These are phyloP conservation scores for Sparus aurata DNA, from an alignment of 2,797 vertebrate genomes.

Conservation along the genomic window DNA sequence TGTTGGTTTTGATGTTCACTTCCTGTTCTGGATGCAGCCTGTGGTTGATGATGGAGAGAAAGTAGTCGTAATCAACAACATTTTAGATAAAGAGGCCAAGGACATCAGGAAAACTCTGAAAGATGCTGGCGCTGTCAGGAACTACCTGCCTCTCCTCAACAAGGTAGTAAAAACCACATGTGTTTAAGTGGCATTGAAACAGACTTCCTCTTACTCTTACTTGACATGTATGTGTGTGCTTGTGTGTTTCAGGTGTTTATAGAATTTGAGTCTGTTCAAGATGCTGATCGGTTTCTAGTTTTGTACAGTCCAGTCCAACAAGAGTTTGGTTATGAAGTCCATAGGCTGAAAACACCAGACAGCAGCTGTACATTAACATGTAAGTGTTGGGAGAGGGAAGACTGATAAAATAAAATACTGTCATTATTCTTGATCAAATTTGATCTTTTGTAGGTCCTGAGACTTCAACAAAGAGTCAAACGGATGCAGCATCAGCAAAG, in stretches of 20 bases:
- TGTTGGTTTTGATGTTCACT: background rate
- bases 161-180: slow-evolving; percentile 54
- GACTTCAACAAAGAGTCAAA: background rate
- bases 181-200: background rate
- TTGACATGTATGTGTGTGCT: no score
- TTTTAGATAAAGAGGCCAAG: no score
- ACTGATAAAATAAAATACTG: background rate
- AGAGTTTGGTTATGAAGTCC: slow-evolving; percentile 9
- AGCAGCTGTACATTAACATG: fast-evolving
- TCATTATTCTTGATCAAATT: background rate
- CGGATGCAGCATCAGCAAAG: background rate
- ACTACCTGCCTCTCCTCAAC: slow-evolving; percentile 72
- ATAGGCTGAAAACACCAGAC: slow-evolving; percentile 23
- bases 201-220: background rate
- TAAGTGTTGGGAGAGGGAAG: slow-evolving; percentile 32
- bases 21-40: slow-evolving; percentile 8
- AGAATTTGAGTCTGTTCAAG: slow-evolving; percentile 34
- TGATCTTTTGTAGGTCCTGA: background rate
- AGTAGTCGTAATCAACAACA: slow-evolving; percentile 49
- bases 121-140: no score
- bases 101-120: slow-evolving; percentile 40
- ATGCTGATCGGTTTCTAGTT: slow-evolving; percentile 64
- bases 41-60: fast-evolving
- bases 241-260: slow-evolving; percentile 66
- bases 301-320: slow-evolving; percentile 60